phyloP scores from a whole-genome alignment of 2,888 invertebrate species.

The Zeuzera pyrina region DNA sequence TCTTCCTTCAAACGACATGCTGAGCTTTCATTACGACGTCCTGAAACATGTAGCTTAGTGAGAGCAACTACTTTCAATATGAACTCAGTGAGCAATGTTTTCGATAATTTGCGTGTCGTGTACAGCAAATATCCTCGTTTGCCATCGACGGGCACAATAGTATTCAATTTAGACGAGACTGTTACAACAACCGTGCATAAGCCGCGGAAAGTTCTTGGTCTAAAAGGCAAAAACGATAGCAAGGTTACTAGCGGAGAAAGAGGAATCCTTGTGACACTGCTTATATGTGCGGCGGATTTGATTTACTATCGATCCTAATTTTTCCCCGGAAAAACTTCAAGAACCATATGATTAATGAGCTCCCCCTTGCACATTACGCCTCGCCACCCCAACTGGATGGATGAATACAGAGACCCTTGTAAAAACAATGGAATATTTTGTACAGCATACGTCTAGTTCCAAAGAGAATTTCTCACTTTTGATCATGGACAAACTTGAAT shows the following conservation, averaged over 20 bases:
- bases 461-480: conserved; percentile 19
- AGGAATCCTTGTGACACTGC: conserved; percentile 18
- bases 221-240: conserved; percentile 16
- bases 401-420: conserved; percentile 27
- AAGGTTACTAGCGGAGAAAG: conserved; percentile 15
- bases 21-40: conserved; percentile 12
- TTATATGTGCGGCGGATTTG: conserved; percentile 18
- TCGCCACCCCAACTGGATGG: conserved; percentile 28
- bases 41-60: conserved; percentile 15
- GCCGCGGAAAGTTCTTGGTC: conserved; percentile 13
- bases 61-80: conserved; percentile 13
- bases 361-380: conserved; percentile 27
- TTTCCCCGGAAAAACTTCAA: conserved; percentile 27
- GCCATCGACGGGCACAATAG: conserved; percentile 9
- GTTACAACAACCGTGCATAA: conserved; percentile 17
- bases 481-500: conserved; percentile 31
- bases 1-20: too few species aligned
- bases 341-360: conserved; percentile 27
- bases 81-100: too few species aligned
- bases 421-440: conserved; percentile 28
- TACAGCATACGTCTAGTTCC: conserved; percentile 18
- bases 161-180: conserved; percentile 16
- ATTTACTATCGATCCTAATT: conserved; percentile 22
- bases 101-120: too few species aligned
- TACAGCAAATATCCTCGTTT: neutral